A percentile compares a stretch with the other conserved stretches of the same genome.
Conservation (phyloP, 37 sponge, comb jelly and placozoan genomes). For the Ephydatia muelleri region DNA sequence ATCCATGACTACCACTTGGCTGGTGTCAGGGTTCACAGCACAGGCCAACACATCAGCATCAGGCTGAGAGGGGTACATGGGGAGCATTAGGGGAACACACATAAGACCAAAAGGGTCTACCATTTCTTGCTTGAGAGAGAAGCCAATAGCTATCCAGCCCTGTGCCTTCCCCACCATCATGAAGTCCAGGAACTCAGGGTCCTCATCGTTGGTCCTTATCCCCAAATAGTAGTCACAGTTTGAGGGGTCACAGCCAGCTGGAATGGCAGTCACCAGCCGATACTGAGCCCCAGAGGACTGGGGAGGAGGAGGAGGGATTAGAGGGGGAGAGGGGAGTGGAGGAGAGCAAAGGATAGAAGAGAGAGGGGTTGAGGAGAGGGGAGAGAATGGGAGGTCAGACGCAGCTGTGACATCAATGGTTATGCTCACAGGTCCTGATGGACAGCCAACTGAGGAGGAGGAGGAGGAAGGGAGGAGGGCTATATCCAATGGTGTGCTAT, state of each 20-base stretch:
- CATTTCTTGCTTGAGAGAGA: constrained; percentile 8
- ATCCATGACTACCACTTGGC: constrained; percentile 2
- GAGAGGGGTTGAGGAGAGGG: too few relatives aligned
- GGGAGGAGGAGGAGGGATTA: background rate
- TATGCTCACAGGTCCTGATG: too few relatives aligned
- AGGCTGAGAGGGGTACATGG: background rate
- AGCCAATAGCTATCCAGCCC: constrained; percentile 31
- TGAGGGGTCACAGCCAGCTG: constrained; percentile 1
- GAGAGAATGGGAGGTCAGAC: too few relatives aligned
- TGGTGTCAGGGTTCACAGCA: background rate
- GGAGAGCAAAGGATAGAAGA: too few relatives aligned
- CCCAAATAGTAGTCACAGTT: constrained; percentile 9
- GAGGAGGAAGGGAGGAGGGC: too few relatives aligned
- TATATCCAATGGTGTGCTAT: too few relatives aligned
- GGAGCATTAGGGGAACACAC: background rate
- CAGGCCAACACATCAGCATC: constrained; percentile 23
- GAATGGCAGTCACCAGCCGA: background rate
- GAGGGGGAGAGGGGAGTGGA: too few relatives aligned
- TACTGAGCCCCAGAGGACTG: background rate
- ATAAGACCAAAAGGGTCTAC: background rate
- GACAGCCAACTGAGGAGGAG: too few relatives aligned
- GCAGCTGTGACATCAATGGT: background rate
- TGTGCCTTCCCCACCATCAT: constrained; percentile 9
- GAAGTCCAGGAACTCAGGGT: constrained; percentile 16
- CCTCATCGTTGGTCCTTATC: constrained; percentile 6